A percentile compares a stretch with the other conserved stretches of the same genome.
Conservation (phyloP, 2,888 invertebrate genomes). For the Megalurothrips usitatus region DNA sequence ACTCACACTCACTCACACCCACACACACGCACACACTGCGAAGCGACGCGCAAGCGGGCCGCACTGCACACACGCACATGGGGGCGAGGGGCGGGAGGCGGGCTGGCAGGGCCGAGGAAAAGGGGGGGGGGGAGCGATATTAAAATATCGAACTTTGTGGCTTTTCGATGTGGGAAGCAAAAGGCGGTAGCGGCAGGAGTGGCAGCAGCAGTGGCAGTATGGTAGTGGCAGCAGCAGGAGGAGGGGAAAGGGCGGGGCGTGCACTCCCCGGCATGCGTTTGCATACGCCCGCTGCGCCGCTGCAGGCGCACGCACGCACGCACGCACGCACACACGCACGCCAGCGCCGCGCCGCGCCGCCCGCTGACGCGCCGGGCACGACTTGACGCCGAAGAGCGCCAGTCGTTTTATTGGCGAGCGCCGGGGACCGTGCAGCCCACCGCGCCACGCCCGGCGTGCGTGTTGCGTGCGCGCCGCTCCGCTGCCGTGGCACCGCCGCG, state of each 20-base stretch:
- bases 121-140: background rate
- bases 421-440: background rate
- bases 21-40: too few species aligned
- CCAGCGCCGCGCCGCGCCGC: background rate
- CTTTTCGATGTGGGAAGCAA: background rate
- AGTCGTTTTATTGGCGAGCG: background rate
- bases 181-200: background rate
- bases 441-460: too few species aligned
- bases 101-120: background rate
- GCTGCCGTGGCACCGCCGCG: too few species aligned
- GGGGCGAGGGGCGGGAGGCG: background rate
- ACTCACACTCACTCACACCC: too few species aligned
- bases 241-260: background rate
- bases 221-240: background rate
- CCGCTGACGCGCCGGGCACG: background rate
- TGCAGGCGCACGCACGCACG: background rate
- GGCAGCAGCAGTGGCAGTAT: background rate
- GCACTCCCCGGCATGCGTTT: background rate
- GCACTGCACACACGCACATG: background rate
- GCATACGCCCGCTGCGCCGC: background rate
- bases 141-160: constrained; percentile 24
- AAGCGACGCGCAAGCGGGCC: background rate
- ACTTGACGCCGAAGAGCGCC: background rate
- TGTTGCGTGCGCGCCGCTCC: too few species aligned
- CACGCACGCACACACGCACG: background rate